Percentiles rank a stretch among this genome's conserved stretches.
phyloP scores from a whole-genome alignment of 2,113 vertebrate genomes.

The Callipepla squamata region DNA sequence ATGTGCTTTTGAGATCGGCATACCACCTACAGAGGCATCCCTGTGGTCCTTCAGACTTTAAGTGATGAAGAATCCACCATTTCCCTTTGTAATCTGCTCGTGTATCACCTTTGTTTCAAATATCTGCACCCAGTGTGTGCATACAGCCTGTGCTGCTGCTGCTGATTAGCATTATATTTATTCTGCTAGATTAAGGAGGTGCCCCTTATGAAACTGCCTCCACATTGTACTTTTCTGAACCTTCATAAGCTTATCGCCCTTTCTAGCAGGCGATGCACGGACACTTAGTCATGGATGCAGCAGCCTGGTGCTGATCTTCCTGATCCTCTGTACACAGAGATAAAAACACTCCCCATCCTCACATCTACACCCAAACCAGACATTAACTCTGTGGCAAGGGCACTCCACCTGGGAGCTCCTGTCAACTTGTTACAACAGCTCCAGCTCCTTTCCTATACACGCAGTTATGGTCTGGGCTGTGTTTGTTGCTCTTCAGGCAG shows the following conservation, averaged over 20 bases:
- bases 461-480: background rate
- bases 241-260: background rate
- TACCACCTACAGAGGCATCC: background rate
- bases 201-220: background rate
- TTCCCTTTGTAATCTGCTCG: background rate
- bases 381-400: background rate
- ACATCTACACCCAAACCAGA: background rate
- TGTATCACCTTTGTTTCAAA: background rate
- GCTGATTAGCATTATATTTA: background rate
- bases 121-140: background rate
- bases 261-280: background rate
- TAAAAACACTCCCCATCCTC: background rate
- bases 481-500: background rate
- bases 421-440: background rate
- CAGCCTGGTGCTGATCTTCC: background rate
- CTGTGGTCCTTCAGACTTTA: background rate
- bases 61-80: background rate
- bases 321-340: background rate
- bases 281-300: background rate
- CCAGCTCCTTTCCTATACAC: background rate
- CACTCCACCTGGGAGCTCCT: background rate
- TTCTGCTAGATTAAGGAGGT: background rate
- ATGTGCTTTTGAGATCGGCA: background rate
- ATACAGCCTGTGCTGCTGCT: background rate
- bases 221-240: background rate